A percentile compares a stretch with the other conserved stretches of the same genome.
Evolutionary conservation across 2,888 invertebrate species (phyloP).

Genomic region (Patella depressa): DNA sequence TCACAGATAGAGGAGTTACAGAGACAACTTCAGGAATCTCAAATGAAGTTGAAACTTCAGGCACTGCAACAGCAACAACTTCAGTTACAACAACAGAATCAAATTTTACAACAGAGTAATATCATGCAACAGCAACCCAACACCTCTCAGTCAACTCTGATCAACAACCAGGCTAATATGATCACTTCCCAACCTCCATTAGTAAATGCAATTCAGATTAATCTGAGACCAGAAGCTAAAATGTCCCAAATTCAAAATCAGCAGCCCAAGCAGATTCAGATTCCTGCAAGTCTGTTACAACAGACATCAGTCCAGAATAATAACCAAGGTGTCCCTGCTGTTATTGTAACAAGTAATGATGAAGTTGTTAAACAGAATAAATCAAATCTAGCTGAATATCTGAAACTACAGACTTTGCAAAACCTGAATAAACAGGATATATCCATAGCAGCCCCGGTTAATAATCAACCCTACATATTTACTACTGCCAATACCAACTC

Average conservation of each 20-base stretch:
- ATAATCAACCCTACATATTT: conserved; percentile 33
- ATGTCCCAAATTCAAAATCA: conserved; percentile 17
- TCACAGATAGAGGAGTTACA: conserved; percentile 90
- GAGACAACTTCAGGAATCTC: conserved; percentile 73
- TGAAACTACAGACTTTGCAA: conserved; percentile 16
- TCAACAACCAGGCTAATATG: conserved; percentile 20
- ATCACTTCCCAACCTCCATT: conserved; percentile 18
- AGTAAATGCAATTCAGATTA: conserved; percentile 40
- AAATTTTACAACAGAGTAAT: conserved; percentile 42
- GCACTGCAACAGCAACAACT: conserved; percentile 47
- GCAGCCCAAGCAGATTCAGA: conserved; percentile 47
- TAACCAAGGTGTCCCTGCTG: conserved; percentile 13
- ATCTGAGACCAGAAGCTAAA: conserved; percentile 26
- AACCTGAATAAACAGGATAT: conserved; percentile 2
- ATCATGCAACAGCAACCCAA: conserved; percentile 41
- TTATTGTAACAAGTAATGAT: conserved; percentile 8
- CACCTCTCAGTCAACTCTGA: conserved; percentile 23
- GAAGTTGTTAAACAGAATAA: conserved; percentile 14
- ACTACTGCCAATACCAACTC: conserved; percentile 21
- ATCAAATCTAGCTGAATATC: conserved; percentile 19
- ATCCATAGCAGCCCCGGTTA: conserved; percentile 20
- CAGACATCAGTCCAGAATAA: conserved; percentile 14
- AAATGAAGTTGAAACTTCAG: conserved; percentile 51
- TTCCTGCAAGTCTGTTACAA: conserved; percentile 49
- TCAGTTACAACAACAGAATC: conserved; percentile 47